A percentile compares a stretch with the other conserved stretches of the same genome.
Evolutionary conservation across 2,113 vertebrate species (phyloP).

Genomic region (Malurus cyaneus): DNA sequence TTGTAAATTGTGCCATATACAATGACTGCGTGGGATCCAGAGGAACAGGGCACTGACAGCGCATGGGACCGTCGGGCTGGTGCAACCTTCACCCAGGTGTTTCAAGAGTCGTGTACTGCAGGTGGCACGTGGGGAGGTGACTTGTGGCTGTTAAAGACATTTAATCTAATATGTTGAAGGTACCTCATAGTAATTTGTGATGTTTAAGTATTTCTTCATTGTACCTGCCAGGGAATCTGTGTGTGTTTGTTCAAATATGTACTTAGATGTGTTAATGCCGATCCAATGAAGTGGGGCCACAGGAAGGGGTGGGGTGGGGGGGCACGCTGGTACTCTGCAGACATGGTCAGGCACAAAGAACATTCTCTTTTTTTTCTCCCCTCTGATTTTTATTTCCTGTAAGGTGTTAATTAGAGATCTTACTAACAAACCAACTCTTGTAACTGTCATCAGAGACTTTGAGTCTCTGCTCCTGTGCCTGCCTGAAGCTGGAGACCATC

Average conservation of each 20-base stretch:
- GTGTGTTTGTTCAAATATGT: neutral
- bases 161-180: neutral
- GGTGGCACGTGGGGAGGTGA: neutral
- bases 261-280: neutral
- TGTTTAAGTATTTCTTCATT: neutral
- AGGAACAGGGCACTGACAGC: neutral
- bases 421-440: neutral
- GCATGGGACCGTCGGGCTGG: neutral
- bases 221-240: neutral
- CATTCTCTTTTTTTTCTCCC: neutral
- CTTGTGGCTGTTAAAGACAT: neutral
- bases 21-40: neutral
- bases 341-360: neutral
- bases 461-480: neutral
- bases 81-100: neutral
- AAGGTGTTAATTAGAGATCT: neutral
- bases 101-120: neutral
- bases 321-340: neutral
- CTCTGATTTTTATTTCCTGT: neutral
- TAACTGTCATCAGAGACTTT: neutral
- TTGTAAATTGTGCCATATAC: neutral
- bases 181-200: neutral
- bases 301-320: no score
- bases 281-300: fast-evolving
- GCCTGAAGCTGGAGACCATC: neutral